Base-by-base conservation (phyloP, 2,888 invertebrate species). In the Tuta absoluta region DNA sequence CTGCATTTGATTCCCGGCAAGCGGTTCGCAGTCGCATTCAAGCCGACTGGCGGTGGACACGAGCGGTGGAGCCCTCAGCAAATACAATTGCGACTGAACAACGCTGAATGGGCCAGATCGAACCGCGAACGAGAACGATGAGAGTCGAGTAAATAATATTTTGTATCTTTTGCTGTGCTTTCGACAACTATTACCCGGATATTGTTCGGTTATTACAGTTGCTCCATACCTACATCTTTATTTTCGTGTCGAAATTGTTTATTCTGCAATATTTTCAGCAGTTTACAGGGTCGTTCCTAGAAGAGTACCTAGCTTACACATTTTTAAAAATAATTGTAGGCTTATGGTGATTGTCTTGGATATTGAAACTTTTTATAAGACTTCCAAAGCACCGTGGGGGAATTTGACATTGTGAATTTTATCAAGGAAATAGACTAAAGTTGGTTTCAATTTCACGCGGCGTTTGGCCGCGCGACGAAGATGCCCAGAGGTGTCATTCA, bases 371-470 rank as follows among this genome's bases (percentile, higher is more conserved):
- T 68, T 72, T 75, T 74, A 63, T 72, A 68, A 68, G 74, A 79
- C 75, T 79, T 75, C n/a, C 4, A 79, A 82, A 80, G 80, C 79
- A 76, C 77, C 76, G 79, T 79, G 79, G 74, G 73, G 75, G 77
- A 72, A 77, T 74, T 77, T 78, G 78, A 75, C 78, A 75, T 70
- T 72, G 72, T 73, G 78, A 83, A 81, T 81, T 81, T 84, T 82
- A 79, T 76, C 75, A 77, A 78, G 71, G 72, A 71, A 80, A 24
- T 82, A 80, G 82, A 79, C 82, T 82, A 80, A 72, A 72, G 86
- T 85, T 84, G 82, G 86, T 89, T 89, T 88, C 89, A 90, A 91
- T 91, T 90, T 90, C 89, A 90, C 90, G 90, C 88, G 81, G 85
- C 87, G 86, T 89, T 90, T 89, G 89, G 81, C 81, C 81, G 83